Evolutionary conservation across 2,113 vertebrate species (phyloP).

Genomic region (Thymallus thymallus): DNA sequence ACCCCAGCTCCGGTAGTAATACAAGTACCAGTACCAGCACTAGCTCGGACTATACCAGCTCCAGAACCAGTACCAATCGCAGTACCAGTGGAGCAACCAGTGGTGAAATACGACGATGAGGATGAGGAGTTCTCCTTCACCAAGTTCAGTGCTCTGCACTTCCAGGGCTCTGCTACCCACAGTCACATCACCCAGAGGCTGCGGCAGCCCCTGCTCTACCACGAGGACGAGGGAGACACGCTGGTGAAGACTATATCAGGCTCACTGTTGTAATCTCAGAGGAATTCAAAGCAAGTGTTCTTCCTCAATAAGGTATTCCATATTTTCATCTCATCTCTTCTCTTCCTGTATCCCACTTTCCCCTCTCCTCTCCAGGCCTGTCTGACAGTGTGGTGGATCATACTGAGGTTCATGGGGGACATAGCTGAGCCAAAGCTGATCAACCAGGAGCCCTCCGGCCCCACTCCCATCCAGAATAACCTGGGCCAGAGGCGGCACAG

Average conservation of each 20-base stretch:
- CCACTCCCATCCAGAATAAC: constrained; percentile 25
- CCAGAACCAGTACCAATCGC: background rate
- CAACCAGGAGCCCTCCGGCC: constrained; percentile 29
- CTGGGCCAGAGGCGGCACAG: constrained; percentile 41
- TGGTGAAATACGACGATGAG: constrained; percentile 66
- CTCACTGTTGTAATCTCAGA: background rate
- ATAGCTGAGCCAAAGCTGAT: constrained; percentile 78
- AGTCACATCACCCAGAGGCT: constrained; percentile 76
- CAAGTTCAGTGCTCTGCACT: constrained; percentile 83
- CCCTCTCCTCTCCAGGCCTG: constrained; percentile 74
- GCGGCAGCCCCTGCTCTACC: constrained; percentile 80
- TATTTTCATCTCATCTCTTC: too few species aligned
- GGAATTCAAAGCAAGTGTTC: too few species aligned
- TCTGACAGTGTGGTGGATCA: constrained; percentile 82
- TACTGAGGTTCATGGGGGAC: constrained; percentile 94
- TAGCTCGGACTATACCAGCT: background rate
- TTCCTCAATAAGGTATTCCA: too few species aligned
- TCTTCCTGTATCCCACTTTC: background rate
- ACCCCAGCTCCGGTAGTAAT: too few species aligned
- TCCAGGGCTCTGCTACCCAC: constrained; percentile 79
- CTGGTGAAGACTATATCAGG: constrained; percentile 68
- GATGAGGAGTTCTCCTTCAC: constrained; percentile 81
- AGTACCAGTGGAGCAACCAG: background rate
- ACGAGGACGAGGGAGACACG: constrained; percentile 82
- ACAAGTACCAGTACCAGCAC: too few species aligned